Base-by-base conservation (phyloP, 2,888 invertebrate species). In the Byasa hedistus region DNA sequence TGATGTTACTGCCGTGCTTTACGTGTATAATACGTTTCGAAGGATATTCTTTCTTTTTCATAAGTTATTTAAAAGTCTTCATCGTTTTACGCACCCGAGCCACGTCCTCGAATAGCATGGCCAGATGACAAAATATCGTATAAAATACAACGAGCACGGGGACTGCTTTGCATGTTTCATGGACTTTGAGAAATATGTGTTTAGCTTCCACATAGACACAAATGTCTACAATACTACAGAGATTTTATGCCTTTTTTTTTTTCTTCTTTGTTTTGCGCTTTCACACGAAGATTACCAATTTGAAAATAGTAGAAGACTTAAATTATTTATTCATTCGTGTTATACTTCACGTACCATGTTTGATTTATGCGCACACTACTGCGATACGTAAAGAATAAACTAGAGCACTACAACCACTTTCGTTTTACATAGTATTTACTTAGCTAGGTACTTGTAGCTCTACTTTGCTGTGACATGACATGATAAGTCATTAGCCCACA, bases 61-160 rank as follows among this genome's bases (percentile, higher is more conserved):
- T 69, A 71, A 72, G 69, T 72, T 73, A 73, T 73, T 72, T 72
- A 68, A 64, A 57, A 70, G 66, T 72, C 70, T 69, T 72, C 69
- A 71, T 69, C 71, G 74, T 70, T 76, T 84, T 83, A 81, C 82
- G 83, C 79, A 86, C 71, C 68, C 86, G 73, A 68, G 69, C 78
- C 86, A 85, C 86, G 86, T 85, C 70, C 79, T 68, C 71, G 68
- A 69, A 72, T 73, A 77, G 79, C 79, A 79, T 80, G 80, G 81
- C 77, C 81, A 83, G 82, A 86, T 85, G 86, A 85, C 86, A 86
- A 86, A 86, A 85, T 79, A 79, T 82, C 81, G 79, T 78, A 83
- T 85, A 83, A 86, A 85, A 85, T 83, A 85, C 84, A 80, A 79
- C 75, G 72, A 74, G 78, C 74, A 79, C 81, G 77, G 73, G 74